phyloP scores from a whole-genome alignment of 2,113 vertebrate genomes.

The Chaetodon auriga region DNA sequence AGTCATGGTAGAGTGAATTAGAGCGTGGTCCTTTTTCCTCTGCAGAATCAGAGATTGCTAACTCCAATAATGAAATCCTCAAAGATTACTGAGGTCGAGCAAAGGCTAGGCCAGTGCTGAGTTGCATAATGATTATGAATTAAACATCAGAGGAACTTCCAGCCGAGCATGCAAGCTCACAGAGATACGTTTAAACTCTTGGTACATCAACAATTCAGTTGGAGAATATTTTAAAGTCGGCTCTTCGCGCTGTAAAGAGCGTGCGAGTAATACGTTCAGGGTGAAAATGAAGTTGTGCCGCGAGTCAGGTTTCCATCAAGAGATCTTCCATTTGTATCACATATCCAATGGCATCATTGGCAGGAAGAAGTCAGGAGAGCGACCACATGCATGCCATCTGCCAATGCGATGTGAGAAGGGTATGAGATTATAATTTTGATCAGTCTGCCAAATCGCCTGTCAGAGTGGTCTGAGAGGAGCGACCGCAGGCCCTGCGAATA shows the following conservation, averaged over 20 bases:
- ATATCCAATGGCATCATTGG: conserved; percentile 59
- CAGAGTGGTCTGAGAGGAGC: conserved; percentile 74
- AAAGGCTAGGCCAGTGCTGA: conserved; percentile 63
- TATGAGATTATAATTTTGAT: conserved; percentile 83
- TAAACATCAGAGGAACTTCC: conserved; percentile 71
- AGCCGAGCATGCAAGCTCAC: conserved; percentile 50
- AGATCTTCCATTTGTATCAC: conserved; percentile 55
- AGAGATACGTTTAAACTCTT: conserved; percentile 56
- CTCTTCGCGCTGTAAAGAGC: conserved; percentile 34
- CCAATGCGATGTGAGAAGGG: conserved; percentile 72
- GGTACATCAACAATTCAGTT: conserved; percentile 64
- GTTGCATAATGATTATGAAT: conserved; percentile 80
- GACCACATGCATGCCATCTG: conserved; percentile 71
- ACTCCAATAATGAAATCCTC: conserved; percentile 75
- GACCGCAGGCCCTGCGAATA: conserved; percentile 71
- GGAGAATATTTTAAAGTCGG: conserved; percentile 58
- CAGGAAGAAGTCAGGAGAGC: conserved; percentile 44
- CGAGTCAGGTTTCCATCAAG: conserved; percentile 43
- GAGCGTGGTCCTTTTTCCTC: conserved; percentile 56
- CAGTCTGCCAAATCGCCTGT: conserved; percentile 78
- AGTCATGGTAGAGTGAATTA: conserved; percentile 80
- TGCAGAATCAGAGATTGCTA: conserved; percentile 65
- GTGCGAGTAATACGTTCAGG: not conserved
- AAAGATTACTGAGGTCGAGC: conserved; percentile 72
- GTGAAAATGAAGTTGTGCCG: conserved; percentile 24